Evolutionary conservation across 2,888 invertebrate species (phyloP).

Genomic region (Heliconius ethilla): DNA sequence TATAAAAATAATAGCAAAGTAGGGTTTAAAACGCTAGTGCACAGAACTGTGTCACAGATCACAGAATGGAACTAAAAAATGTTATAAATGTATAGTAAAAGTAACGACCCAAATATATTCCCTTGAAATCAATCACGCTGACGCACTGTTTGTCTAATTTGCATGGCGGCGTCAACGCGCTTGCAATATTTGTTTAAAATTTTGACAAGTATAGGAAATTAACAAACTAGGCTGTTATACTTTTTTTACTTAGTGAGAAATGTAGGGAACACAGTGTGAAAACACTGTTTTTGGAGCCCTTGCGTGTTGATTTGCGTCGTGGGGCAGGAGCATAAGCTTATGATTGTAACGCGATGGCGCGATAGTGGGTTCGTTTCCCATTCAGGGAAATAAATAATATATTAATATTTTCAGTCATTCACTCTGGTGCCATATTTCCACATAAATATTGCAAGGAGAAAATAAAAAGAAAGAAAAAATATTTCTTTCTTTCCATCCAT

Average conservation of each 20-base stretch:
- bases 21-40: not conserved
- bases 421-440: too few relatives aligned
- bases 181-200: constrained; percentile 28
- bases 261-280: too few relatives aligned
- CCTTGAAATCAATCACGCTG: constrained; percentile 32
- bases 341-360: too few relatives aligned
- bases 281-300: not conserved
- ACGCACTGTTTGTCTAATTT: constrained; percentile 34
- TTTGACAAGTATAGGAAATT: constrained; percentile 19
- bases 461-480: too few relatives aligned
- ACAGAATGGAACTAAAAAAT: not conserved
- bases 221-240: not conserved
- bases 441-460: too few relatives aligned
- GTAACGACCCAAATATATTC: constrained; percentile 12
- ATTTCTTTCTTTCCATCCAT: too few relatives aligned
- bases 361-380: too few relatives aligned
- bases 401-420: too few relatives aligned
- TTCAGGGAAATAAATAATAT: too few relatives aligned
- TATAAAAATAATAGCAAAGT: not conserved
- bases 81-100: constrained; percentile 1
- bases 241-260: not conserved
- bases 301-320: not conserved
- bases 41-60: not conserved
- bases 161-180: constrained; percentile 31
- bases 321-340: too few relatives aligned